A percentile compares a stretch with the other conserved stretches of the same genome.
These are phyloP conservation scores for Drosophila seguyi DNA, from an alignment of 1,140 invertebrate species.

Conservation along the genomic window DNA sequence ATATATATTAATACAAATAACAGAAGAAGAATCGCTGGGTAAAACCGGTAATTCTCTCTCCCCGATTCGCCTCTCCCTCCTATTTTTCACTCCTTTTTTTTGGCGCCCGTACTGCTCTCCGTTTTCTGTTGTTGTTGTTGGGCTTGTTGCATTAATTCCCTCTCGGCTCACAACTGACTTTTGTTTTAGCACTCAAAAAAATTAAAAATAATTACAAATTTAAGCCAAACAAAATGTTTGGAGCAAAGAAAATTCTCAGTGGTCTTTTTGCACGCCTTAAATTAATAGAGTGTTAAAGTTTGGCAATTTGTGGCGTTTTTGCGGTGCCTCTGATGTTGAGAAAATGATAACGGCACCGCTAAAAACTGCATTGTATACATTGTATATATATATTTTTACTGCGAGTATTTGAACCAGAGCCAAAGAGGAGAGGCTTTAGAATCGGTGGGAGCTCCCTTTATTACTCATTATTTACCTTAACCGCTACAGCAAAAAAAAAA, in stretches of 20 bases:
- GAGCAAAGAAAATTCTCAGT: neutral
- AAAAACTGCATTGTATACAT: slow-evolving; percentile 2
- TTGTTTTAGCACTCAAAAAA: slow-evolving; percentile 45
- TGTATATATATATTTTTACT: slow-evolving; percentile 4
- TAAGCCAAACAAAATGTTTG: neutral
- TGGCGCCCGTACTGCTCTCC: slow-evolving; percentile 39
- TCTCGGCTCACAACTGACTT: slow-evolving; percentile 18
- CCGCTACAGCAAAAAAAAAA: neutral
- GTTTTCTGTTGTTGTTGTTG: slow-evolving; percentile 34
- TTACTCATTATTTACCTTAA: slow-evolving; percentile 24
- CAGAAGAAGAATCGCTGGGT: slow-evolving; percentile 24
- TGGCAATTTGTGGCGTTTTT: neutral
- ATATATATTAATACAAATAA: neutral
- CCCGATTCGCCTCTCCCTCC: slow-evolving; percentile 10
- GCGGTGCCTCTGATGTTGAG: neutral
- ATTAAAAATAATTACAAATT: neutral
- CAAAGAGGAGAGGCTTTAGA: neutral
- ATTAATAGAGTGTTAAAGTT: neutral
- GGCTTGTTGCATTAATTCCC: slow-evolving; percentile 61
- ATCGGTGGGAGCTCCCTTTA: neutral
- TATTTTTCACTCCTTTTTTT: slow-evolving; percentile 51
- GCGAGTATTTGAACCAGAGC: neutral
- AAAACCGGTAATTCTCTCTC: slow-evolving; percentile 68
- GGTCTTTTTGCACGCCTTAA: neutral
- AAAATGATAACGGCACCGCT: slow-evolving; percentile 7